These are phyloP conservation scores for Phalacrocorax pelagicus DNA, from an alignment of 2,113 vertebrate species.

Conservation along the genomic window DNA sequence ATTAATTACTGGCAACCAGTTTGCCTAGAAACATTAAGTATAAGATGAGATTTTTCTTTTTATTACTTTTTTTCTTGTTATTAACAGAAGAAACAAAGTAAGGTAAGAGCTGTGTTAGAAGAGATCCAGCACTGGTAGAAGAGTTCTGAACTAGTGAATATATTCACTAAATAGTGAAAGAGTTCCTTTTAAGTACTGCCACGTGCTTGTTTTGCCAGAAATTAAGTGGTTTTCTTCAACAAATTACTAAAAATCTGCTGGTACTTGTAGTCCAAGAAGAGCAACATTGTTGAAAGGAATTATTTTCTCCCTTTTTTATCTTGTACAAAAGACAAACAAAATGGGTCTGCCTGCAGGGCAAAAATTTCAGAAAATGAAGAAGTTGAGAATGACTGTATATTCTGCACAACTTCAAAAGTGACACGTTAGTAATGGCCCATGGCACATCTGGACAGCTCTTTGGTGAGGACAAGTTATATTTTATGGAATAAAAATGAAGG, in stretches of 20 bases:
- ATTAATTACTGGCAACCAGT: too few species aligned
- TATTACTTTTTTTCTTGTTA: neutral
- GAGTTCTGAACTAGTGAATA: slow-evolving; percentile 41
- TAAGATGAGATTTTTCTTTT: slow-evolving; percentile 39
- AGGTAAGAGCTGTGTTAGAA: slow-evolving; percentile 50
- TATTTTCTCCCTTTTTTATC: neutral
- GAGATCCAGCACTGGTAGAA: slow-evolving; percentile 46
- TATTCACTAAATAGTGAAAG: slow-evolving; percentile 28
- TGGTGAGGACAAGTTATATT: neutral
- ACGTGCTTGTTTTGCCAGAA: slow-evolving; percentile 45
- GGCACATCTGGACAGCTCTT: neutral
- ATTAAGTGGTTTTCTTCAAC: slow-evolving; percentile 35
- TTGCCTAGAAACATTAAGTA: slow-evolving; percentile 44
- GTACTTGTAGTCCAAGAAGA: neutral
- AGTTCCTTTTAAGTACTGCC: slow-evolving; percentile 31
- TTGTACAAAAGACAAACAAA: neutral
- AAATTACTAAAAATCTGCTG: slow-evolving; percentile 15
- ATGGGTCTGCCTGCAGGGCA: neutral
- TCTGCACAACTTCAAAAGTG: neutral
- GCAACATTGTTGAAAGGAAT: neutral
- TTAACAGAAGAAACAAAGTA: slow-evolving; percentile 50
- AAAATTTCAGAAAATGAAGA: neutral
- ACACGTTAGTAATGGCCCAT: neutral
- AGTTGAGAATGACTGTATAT: neutral
- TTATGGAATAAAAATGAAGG: neutral